Conservation (phyloP, 2,888 invertebrate genomes). For the Parnassius orleans region DNA sequence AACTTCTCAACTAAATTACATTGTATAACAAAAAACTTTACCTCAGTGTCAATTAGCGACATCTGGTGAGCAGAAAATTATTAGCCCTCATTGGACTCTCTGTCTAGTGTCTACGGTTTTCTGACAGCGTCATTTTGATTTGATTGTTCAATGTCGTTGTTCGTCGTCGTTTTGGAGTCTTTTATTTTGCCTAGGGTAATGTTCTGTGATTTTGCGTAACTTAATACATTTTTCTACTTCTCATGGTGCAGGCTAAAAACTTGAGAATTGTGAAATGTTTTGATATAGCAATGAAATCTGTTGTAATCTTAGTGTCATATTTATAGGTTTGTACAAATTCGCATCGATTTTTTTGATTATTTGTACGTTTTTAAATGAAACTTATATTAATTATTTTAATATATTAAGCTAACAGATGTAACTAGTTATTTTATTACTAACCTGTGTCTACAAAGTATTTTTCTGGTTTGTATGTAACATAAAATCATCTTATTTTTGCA, state of each 20-base stretch:
- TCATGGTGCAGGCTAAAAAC: conserved; percentile 10
- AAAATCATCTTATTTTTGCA: too few relatives aligned
- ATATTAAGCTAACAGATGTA: too few relatives aligned
- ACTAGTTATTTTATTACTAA: too few relatives aligned
- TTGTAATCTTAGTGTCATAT: conserved; percentile 10
- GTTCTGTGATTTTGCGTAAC: background rate
- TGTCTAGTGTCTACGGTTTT: too few relatives aligned
- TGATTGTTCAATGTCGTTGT: too few relatives aligned
- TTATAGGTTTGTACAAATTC: conserved; percentile 23
- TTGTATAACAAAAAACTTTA: too few relatives aligned
- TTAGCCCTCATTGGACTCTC: too few relatives aligned
- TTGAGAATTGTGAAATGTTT: conserved; percentile 11
- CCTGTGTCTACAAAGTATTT: too few relatives aligned
- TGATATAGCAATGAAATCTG: conserved; percentile 16
- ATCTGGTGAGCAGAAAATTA: too few relatives aligned
- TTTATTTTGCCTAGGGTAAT: conserved; percentile 17
- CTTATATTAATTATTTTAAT: background rate
- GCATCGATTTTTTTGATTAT: conserved; percentile 16
- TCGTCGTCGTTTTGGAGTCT: conserved; percentile 8
- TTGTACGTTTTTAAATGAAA: background rate
- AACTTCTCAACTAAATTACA: too few relatives aligned
- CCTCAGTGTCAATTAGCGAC: too few relatives aligned
- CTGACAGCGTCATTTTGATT: conserved; percentile 17
- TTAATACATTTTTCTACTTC: conserved; percentile 9
- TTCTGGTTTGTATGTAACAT: too few relatives aligned